Evolutionary conservation across 2,113 vertebrate genomes (phyloP).

Genomic region (Philantomba maxwellii): DNA sequence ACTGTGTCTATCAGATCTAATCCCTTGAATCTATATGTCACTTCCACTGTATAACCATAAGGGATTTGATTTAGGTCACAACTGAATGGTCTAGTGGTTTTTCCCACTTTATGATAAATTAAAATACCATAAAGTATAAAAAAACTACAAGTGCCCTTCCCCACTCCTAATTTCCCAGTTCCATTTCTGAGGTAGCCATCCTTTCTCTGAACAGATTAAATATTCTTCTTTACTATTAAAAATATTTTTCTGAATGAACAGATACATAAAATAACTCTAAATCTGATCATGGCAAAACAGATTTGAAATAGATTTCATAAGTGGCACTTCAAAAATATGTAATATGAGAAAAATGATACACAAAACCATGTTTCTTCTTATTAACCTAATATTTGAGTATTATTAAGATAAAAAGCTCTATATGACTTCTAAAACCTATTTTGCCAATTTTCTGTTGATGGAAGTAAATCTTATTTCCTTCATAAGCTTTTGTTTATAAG

Average conservation of each 20-base stretch:
- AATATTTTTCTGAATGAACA: background rate
- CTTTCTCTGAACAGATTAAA: background rate
- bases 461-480: background rate
- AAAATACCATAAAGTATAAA: background rate
- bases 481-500: background rate
- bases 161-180: background rate
- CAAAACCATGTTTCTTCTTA: background rate
- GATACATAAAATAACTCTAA: background rate
- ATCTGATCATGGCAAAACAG: background rate
- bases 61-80: background rate
- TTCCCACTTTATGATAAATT: background rate
- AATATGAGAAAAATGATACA: background rate
- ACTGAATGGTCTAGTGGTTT: background rate
- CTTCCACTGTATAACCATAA: background rate
- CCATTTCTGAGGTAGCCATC: background rate
- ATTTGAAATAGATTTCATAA: constrained; percentile 26
- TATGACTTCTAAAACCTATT: background rate
- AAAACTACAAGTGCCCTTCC: background rate
- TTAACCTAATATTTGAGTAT: background rate
- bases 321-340: background rate
- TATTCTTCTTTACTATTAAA: background rate
- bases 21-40: background rate
- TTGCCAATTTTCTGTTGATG: background rate
- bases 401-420: background rate
- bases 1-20: background rate